phyloP scores from a whole-genome alignment of 2,113 vertebrate genomes.

The Telmatochromis sp. region DNA sequence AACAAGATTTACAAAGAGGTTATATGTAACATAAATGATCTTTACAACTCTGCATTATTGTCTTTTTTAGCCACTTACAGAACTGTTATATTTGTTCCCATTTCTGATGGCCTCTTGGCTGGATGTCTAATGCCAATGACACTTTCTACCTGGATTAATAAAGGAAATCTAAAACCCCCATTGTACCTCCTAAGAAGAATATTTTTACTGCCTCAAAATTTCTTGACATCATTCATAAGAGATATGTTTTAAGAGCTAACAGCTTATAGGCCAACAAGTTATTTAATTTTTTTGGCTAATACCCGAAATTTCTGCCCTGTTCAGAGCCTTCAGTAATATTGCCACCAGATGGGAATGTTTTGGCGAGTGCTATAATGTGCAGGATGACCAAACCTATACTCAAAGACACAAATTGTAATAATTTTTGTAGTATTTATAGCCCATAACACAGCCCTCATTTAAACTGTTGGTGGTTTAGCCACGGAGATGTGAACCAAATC shows the following conservation, averaged over 20 bases:
- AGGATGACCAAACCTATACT: not conserved
- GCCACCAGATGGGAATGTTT: not conserved
- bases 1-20: not conserved
- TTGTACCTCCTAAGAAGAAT: not conserved
- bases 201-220: not conserved
- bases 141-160: not conserved
- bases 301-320: not conserved
- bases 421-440: not conserved
- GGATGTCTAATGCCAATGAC: not conserved
- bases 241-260: not conserved
- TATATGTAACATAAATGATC: not conserved
- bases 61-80: not conserved
- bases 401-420: not conserved
- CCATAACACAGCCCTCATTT: not conserved
- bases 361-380: not conserved
- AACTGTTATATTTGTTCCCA: not conserved
- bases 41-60: not conserved
- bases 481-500: constrained; percentile 22
- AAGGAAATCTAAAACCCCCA: not conserved
- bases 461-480: constrained; percentile 34
- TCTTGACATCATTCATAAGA: not conserved
- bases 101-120: not conserved
- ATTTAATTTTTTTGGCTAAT: not conserved
- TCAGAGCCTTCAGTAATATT: not conserved
- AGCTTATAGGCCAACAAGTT: not conserved